Conservation (phyloP, 2,888 invertebrate species). For the Andrena trimmerana region DNA sequence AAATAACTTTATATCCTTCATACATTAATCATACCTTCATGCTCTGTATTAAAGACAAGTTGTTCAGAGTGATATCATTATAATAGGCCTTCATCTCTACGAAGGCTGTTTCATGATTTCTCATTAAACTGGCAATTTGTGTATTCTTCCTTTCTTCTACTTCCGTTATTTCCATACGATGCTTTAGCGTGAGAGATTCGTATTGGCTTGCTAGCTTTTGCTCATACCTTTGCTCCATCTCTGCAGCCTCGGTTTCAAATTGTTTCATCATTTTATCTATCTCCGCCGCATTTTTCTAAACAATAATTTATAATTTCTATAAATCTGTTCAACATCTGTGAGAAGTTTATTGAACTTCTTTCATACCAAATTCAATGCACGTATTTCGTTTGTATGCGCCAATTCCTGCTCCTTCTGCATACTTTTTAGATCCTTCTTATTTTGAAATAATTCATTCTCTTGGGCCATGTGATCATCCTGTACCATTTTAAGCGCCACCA, state of each 20-base stretch:
- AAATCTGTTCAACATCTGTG: not conserved
- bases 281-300: constrained; percentile 84
- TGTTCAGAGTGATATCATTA: constrained; percentile 97
- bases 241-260: constrained; percentile 89
- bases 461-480: constrained; percentile 93
- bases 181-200: constrained; percentile 90
- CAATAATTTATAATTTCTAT: constrained; percentile 10
- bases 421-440: constrained; percentile 89
- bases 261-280: constrained; percentile 87
- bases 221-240: constrained; percentile 90
- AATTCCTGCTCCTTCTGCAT: constrained; percentile 90
- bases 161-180: constrained; percentile 94
- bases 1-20: too few species aligned
- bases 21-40: constrained; percentile 88
- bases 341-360: not conserved
- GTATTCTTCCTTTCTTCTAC: constrained; percentile 96
- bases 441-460: constrained; percentile 91
- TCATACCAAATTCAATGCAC: constrained; percentile 89
- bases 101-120: constrained; percentile 94
- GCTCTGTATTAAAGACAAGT: constrained; percentile 95
- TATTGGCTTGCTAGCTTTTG: constrained; percentile 91
- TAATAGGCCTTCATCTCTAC: constrained; percentile 97
- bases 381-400: constrained; percentile 90
- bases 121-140: constrained; percentile 92
- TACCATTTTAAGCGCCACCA: constrained; percentile 92